Base-by-base conservation (phyloP, 2,888 invertebrate species). In the Chymomyza caudatula region DNA sequence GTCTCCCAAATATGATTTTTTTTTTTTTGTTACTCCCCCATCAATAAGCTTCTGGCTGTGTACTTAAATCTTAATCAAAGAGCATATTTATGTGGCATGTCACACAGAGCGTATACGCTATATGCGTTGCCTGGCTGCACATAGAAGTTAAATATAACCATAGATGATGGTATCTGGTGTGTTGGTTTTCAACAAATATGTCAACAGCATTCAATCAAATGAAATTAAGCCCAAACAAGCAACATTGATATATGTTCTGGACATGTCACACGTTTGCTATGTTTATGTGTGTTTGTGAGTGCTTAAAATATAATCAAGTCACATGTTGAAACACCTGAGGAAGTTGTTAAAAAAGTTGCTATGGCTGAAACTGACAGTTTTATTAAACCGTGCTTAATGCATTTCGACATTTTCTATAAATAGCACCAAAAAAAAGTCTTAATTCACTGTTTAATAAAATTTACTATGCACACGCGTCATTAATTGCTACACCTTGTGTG, bases 41-140 rank as follows among this genome's bases (percentile, higher is more conserved):
- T 25, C 15, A 4, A 15, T 15, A 44, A 69, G 70, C 71, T 70
- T 76, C 70, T 58, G 67, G 62, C 51, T 81, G 80, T 77, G 78
- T 71, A 69, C 81, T 54, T 57, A 77, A 71, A 70, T 67, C 78
- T 81, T 78, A 75, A 81, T 81, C 81, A 75, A 78, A 75, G 64
- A 59, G 64, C 56, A 71, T 76, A 78, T 70, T 68, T 76, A 71
- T 77, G 66, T 77, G 66, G 58, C 15, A 13, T 51, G 60, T 56
- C 65, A n/a, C n/a, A n/a, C n/a, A n/a, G n/a, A n/a, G 5, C 25
- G 29, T 11, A 11, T 42, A 17, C 17, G 22, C 29, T 15, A 11
- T 11, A 11, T 42, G 20, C 17, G 22, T 43, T 15, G 51, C 44
- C 25, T 15, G 29, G 68, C 69, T 80, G 71, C 74, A 69, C 71